Conservation (phyloP, 2,888 invertebrate genomes). For the Xanthorhoe designata region DNA sequence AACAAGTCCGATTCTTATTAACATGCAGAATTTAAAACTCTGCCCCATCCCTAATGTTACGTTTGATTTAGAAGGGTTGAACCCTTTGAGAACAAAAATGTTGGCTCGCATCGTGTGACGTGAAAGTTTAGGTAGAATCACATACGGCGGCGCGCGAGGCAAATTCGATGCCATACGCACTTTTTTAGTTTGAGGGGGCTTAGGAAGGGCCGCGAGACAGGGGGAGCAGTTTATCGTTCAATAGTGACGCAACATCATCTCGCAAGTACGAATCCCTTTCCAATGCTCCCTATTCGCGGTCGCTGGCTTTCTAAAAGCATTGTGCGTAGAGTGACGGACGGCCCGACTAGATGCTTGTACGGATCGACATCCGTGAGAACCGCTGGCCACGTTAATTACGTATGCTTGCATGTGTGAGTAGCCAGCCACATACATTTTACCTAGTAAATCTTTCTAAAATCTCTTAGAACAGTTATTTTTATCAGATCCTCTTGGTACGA, state of each 20-base stretch:
- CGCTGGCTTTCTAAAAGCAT: constrained; percentile 82
- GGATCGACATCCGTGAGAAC: constrained; percentile 79
- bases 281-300: constrained; percentile 81
- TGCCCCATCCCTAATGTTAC: constrained; percentile 76
- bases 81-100: constrained; percentile 78
- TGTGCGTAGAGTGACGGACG: constrained; percentile 69
- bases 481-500: constrained; percentile 21
- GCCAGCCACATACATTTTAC: constrained; percentile 28
- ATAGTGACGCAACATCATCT: constrained; percentile 79
- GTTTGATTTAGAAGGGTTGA: constrained; percentile 74
- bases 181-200: constrained; percentile 49
- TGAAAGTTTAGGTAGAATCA: constrained; percentile 71
- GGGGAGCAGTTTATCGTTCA: constrained; percentile 61
- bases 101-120: constrained; percentile 60
- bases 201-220: constrained; percentile 52
- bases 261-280: constrained; percentile 76
- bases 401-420: constrained; percentile 53
- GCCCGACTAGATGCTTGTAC: constrained; percentile 61
- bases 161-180: constrained; percentile 56
- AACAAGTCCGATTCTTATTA: constrained; percentile 83
- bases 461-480: constrained; percentile 31
- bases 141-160: constrained; percentile 55
- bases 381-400: constrained; percentile 58
- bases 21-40: constrained; percentile 80
- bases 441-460: constrained; percentile 27